A percentile compares a stretch with the other conserved stretches of the same genome.
Evolutionary conservation across 2,113 vertebrate species (phyloP).

Genomic region (Lycocorax pyrrhopterus): DNA sequence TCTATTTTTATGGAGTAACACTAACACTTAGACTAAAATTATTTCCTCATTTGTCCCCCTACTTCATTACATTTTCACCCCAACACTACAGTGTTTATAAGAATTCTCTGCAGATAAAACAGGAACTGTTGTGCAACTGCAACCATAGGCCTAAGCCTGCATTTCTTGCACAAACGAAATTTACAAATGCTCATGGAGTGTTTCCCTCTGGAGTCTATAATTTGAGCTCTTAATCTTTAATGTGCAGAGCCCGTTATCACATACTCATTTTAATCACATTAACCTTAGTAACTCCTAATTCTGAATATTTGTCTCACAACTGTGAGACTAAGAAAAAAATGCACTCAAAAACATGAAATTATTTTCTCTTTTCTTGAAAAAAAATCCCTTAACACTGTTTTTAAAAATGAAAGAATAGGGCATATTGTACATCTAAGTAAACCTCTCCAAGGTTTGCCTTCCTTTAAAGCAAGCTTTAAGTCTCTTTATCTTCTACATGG

Average conservation of each 20-base stretch:
- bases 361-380: conserved; percentile 17
- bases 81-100: not conserved
- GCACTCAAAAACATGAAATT: not conserved
- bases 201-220: conserved; percentile 38
- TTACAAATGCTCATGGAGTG: not conserved
- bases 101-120: not conserved
- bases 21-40: not conserved
- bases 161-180: conserved; percentile 5
- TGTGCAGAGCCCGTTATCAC: conserved; percentile 14
- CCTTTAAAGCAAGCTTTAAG: conserved; percentile 10
- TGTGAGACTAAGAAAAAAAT: not conserved
- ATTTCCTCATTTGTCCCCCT: not conserved
- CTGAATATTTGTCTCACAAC: conserved; percentile 23
- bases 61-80: not conserved
- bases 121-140: not conserved
- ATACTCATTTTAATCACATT: conserved; percentile 42
- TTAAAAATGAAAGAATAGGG: conserved; percentile 22
- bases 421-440: conserved; percentile 11
- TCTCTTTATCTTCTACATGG: not conserved
- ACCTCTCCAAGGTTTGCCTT: conserved; percentile 23
- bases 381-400: conserved; percentile 2
- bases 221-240: conserved; percentile 48
- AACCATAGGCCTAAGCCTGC: not conserved
- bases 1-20: not conserved
- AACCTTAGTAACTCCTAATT: conserved; percentile 39